phyloP scores from a whole-genome alignment of 2,113 vertebrate genomes.

The Prunella fulvescens region DNA sequence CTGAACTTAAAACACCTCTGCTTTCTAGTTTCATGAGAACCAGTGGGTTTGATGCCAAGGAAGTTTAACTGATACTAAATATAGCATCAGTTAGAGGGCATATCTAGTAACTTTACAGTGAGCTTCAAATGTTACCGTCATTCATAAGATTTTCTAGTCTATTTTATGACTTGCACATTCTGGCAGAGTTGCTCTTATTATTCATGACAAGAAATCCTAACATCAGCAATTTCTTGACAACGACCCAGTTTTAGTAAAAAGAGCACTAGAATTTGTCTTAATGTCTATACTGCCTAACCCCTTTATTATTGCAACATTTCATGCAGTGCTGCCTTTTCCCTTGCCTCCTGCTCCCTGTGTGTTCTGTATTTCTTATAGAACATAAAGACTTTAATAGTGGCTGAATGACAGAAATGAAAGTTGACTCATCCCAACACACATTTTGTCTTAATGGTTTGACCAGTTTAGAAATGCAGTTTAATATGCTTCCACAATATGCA shows the following conservation, averaged over 20 bases:
- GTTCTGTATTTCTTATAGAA: not conserved
- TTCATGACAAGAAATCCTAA: constrained; percentile 34
- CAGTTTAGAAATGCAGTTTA: not conserved
- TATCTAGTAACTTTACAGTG: constrained; percentile 40
- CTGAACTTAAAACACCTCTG: constrained; percentile 61
- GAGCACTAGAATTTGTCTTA: not conserved
- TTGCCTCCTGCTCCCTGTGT: not conserved
- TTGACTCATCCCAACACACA: not conserved
- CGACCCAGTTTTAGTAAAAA: constrained; percentile 35
- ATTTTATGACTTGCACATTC: constrained; percentile 41
- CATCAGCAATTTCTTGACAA: constrained; percentile 39
- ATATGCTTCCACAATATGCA: not conserved
- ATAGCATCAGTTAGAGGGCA: constrained; percentile 55
- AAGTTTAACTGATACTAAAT: constrained; percentile 53
- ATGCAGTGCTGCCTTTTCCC: not conserved
- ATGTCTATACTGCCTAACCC: not conserved
- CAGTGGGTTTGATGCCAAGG: constrained; percentile 9
- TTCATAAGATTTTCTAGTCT: constrained; percentile 51
- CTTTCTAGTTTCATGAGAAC: constrained; percentile 49
- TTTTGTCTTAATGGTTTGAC: not conserved
- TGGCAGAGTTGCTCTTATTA: constrained; percentile 25
- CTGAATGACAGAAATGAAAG: not conserved
- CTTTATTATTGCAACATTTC: not conserved
- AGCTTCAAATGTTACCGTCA: constrained; percentile 33
- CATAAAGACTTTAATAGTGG: not conserved